These are phyloP conservation scores for Ephialtes manifestator DNA, from an alignment of 2,888 invertebrate genomes.

Conservation along the genomic window DNA sequence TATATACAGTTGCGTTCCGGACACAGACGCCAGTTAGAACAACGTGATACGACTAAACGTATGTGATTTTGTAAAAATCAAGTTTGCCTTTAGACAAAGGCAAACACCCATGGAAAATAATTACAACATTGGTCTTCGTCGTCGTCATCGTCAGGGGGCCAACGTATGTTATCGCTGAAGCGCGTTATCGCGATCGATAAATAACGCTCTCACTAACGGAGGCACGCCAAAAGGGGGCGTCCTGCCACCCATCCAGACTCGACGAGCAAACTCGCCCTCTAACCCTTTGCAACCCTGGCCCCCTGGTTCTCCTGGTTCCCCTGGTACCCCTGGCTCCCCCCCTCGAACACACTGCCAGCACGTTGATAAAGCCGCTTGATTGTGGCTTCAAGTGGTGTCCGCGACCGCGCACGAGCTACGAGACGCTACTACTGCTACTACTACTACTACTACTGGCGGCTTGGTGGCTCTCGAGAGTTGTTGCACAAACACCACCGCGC, in stretches of 20 bases:
- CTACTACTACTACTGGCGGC: background rate
- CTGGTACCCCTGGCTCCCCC: slow-evolving; percentile 17
- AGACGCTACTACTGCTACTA: slow-evolving; percentile 21
- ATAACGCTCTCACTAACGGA: slow-evolving; percentile 60
- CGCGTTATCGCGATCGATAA: slow-evolving; percentile 69
- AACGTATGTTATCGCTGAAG: slow-evolving; percentile 41
- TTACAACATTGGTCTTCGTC: slow-evolving; percentile 64
- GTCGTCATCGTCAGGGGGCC: slow-evolving; percentile 43
- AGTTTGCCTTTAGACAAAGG: background rate
- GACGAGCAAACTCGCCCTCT: slow-evolving; percentile 50
- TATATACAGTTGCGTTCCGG: too few species aligned
- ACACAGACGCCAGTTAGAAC: background rate
- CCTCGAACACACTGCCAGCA: slow-evolving; percentile 32
- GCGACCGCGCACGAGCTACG: slow-evolving; percentile 37
- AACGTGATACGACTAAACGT: slow-evolving; percentile 20
- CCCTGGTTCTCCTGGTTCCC: too few species aligned
- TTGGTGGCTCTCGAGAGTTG: slow-evolving; percentile 18
- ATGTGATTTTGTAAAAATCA: slow-evolving; percentile 28
- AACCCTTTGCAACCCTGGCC: slow-evolving; percentile 49
- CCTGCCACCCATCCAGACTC: slow-evolving; percentile 47
- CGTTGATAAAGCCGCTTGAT: slow-evolving; percentile 69
- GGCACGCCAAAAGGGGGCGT: slow-evolving; percentile 58
- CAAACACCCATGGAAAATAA: slow-evolving; percentile 64
- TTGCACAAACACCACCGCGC: slow-evolving; percentile 23
- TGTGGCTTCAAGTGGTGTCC: slow-evolving; percentile 67